Conservation (phyloP, 1,140 invertebrate genomes). For the Musca vetustissima region DNA sequence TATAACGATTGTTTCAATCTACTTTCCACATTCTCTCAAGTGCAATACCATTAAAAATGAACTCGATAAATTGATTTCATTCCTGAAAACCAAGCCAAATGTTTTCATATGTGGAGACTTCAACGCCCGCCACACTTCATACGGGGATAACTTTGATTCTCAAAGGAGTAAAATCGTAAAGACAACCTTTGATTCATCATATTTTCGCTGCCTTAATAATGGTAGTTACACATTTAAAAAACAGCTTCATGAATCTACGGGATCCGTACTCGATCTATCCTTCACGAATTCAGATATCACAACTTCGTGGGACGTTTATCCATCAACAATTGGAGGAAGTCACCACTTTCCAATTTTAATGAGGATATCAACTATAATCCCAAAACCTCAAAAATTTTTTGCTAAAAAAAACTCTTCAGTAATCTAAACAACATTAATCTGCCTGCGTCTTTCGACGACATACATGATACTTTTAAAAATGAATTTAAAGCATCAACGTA, state of each 20-base stretch:
- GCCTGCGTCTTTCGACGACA: too few species aligned
- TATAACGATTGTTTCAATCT: neutral
- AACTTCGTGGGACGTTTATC: too few species aligned
- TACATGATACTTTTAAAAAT: neutral
- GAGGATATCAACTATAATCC: too few species aligned
- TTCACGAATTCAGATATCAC: too few species aligned
- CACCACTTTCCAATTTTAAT: too few species aligned
- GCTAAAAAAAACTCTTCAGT: too few species aligned
- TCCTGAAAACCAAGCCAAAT: neutral
- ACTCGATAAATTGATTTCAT: neutral
- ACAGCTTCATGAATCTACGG: neutral
- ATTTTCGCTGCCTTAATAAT: neutral
- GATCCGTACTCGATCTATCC: neutral
- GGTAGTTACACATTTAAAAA: neutral
- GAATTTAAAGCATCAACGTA: neutral
- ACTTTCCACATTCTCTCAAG: too few species aligned
- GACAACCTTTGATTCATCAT: neutral
- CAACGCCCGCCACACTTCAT: neutral
- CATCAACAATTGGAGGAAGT: too few species aligned
- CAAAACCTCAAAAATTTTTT: too few species aligned
- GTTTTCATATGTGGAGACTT: constrained; percentile 11
- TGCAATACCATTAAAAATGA: too few species aligned
- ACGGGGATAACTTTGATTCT: neutral
- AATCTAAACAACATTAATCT: too few species aligned
- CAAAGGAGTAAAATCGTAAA: neutral